Evolutionary conservation across 2,888 invertebrate genomes (phyloP), one percentile per base, ranked within the genome.

Genomic region (Brachypterus glaber): DNA sequence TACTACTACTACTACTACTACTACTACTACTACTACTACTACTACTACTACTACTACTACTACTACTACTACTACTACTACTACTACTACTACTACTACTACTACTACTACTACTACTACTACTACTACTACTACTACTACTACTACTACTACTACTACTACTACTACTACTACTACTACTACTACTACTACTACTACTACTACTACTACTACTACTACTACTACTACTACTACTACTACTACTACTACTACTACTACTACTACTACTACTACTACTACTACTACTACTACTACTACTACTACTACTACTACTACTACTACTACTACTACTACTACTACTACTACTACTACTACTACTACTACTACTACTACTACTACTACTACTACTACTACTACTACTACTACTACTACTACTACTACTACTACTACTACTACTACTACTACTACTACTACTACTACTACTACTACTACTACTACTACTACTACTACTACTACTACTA

Each of bases 1-100:
- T 30, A 30, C 30, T 30, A 30, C 30, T 30, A 30, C 30, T 30
- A 30, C 30, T 30, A 30, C 30, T 30, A 30, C 30, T 30, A 30
- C 30, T 30, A 30, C 30, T 30, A 30, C 30, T 30, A 30, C 30
- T 30, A 30, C 30, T 30, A 30, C 30, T 30, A 30, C 30, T 30
- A 30, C 30, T 30, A 30, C 30, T 30, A 30, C 30, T 30, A 30
- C 30, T 30, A 30, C 30, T 30, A 30, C 30, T 30, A 30, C 30
- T 30, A 30, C 30, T 30, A 30, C 30, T 30, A 30, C 30, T 30
- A 30, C 30, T 30, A 30, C 30, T 30, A 30, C 30, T 30, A 30
- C 30, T 30, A 30, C 30, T 30, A 30, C 30, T 30, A 30, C 30
- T 30, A 30, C 30, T 30, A 30, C 30, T 30, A 30, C 30, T 30